These are phyloP conservation scores for Amblyjoppa fuscipennis DNA, from an alignment of 2,888 invertebrate genomes.

Conservation along the genomic window DNA sequence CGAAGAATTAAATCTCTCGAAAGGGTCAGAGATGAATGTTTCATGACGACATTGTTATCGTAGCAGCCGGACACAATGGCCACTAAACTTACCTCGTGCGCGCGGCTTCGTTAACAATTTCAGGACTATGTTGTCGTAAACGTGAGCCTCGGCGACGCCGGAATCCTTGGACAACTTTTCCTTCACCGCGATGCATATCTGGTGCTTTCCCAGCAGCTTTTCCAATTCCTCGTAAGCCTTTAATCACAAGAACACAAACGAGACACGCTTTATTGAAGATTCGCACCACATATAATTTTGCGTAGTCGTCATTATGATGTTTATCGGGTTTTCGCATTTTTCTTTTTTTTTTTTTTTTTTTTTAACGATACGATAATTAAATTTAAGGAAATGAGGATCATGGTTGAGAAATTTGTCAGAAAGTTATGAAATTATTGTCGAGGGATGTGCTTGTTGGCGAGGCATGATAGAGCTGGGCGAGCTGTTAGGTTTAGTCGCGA, in stretches of 20 bases:
- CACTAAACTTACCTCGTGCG: slow-evolving; percentile 92
- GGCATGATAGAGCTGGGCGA: neutral
- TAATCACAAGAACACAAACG: slow-evolving; percentile 73
- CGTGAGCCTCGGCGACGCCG: slow-evolving; percentile 95
- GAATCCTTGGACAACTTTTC: slow-evolving; percentile 98
- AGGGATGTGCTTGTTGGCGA: neutral
- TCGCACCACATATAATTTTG: no score
- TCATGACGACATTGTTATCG: neutral
- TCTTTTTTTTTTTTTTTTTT: no score
- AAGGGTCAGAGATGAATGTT: neutral
- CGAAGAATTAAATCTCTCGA: neutral
- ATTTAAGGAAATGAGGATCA: no score
- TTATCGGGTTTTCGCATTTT: no score
- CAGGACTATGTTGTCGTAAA: slow-evolving; percentile 95
- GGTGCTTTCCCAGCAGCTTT: slow-evolving; percentile 92
- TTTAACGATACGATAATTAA: no score
- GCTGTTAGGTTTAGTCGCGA: slow-evolving; percentile 5
- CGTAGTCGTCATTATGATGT: no score
- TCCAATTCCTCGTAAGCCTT: slow-evolving; percentile 98
- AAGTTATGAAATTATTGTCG: neutral
- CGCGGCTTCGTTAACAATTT: slow-evolving; percentile 94
- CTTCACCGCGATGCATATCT: slow-evolving; percentile 97
- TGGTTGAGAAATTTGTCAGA: no score
- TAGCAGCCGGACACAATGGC: neutral
- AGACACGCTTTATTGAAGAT: no score